Base-by-base conservation (phyloP, 2,797 vertebrate genomes). In the Cyclopterus lumpus region DNA sequence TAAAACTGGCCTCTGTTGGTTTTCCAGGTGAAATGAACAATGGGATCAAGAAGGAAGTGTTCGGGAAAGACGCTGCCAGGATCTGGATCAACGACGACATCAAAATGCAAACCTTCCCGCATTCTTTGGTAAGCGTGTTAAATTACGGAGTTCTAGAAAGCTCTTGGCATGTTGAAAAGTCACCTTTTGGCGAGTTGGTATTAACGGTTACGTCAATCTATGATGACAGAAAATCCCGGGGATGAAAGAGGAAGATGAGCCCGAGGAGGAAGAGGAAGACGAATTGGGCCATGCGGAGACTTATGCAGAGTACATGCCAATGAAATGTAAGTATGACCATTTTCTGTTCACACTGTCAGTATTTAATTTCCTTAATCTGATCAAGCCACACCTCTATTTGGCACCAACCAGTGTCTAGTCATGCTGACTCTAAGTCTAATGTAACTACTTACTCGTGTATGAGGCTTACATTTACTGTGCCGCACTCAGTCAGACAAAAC, bases 261-360 rank as follows among this genome's bases (percentile, higher is more conserved):
- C 96, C 0, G 98, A 99, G 85, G 98, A 99, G 80, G 98, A 99
- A 81, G 98, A 99, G 73, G 98, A 99, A 42, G 98, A 99, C 46
- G 98, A 99, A 93, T 90, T 99, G 93, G 98, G 98, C 58, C 98
- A 99, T n/a, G 97, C 98, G 8, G 98, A 99, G 88, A 99, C 98
- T 0, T 99, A 99, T 0, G 97, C 98, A 0, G 98, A 99, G 84
- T 99, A 99, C 81, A 99, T 99, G 98, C 98, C 98, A 20, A 97
- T 99, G 95, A 99, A 99, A 95, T 66, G 98, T 99, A 94, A 15
- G 96, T 77, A 7, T 20, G 2, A 9, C 6, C 15, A n/a, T 34
- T 59, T n/a, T 49, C 38, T 4, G 7, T 55, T 54, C 9, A 12
- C 24, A 40, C 0, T 24, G 12, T 42, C 6, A 3, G 12, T 11